Evolutionary conservation across 2,113 vertebrate genomes (phyloP), one percentile per base, ranked within the genome.

Genomic region (Excalfactoria chinensis): DNA sequence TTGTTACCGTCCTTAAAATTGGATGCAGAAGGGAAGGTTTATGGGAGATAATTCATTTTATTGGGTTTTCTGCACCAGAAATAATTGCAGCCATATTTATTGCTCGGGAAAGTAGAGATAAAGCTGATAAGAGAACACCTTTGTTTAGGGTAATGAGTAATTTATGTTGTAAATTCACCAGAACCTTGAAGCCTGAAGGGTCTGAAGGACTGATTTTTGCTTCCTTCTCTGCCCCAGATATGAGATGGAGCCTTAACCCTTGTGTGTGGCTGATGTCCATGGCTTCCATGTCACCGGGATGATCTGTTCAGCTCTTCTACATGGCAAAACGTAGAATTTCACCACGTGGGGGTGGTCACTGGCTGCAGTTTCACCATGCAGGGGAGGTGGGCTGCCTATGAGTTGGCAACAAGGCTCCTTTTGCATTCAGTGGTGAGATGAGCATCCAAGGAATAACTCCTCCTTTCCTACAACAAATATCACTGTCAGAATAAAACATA

Each of bases 41-140:
- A 82, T 84, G 76, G 58, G 58, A 90, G 62, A 93, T 90, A 90
- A 96, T 84, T 96, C 20, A 77, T 88, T 94, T 92, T 73, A 92
- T 79, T 93, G 86, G 90, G 86, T 96, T 58, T 90, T 93, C 84
- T 93, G 70, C 63, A 81, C n/a, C 40, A 90, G 67, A 94, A 93
- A 93, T 95, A 94, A 96, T 84, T 95, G 81, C 80, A 95, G 84
- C 44, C 86, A 66, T 86, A 93, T 93, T 96, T 95, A 95, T 71
- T 90, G 62, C 73, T 92, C 58, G 51, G 67, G 69, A 48, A 72
- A 96, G 73, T 66, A 72, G 58, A 94, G 92, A 94, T 94, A 86
- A 86, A 58, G 73, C 68, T 84, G 92, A 96, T 95, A 95, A 94
- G 49, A 49, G 67, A 84, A 81, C 32, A 30, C 78, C 76, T 93